Evolutionary conservation across 2,888 invertebrate genomes (phyloP).

Genomic region (Mesorhabditis spiculigera): DNA sequence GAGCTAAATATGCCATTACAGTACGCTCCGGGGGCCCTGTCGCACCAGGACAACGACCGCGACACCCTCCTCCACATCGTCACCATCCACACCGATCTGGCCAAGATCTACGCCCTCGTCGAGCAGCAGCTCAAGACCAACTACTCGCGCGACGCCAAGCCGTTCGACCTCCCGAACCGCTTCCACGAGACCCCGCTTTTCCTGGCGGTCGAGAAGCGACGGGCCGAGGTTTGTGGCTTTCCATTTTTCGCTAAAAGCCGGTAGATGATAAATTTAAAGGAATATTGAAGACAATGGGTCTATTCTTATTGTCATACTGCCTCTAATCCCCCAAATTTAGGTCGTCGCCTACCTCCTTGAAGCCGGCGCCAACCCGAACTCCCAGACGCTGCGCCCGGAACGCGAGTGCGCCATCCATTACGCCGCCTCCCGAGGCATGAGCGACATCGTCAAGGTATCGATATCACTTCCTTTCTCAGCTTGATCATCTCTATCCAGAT

Average conservation of each 20-base stretch:
- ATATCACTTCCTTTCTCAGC: too few relatives aligned
- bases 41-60: constrained; percentile 50
- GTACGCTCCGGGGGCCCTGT: constrained; percentile 16
- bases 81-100: constrained; percentile 48
- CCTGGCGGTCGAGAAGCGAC: constrained; percentile 51
- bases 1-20: not conserved
- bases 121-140: constrained; percentile 55
- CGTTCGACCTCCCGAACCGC: constrained; percentile 54
- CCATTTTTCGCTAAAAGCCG: too few relatives aligned
- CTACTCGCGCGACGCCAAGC: constrained; percentile 24
- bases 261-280: too few relatives aligned
- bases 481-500: constrained; percentile 19
- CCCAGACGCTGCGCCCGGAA: constrained; percentile 36
- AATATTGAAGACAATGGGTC: too few relatives aligned
- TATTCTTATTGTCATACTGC: too few relatives aligned
- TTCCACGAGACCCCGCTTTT: constrained; percentile 55
- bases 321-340: constrained; percentile 15
- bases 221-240: too few relatives aligned
- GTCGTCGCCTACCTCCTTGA: constrained; percentile 57
- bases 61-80: constrained; percentile 58
- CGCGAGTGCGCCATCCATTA: constrained; percentile 53
- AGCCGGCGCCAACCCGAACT: constrained; percentile 53
- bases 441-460: constrained; percentile 44
- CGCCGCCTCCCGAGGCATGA: constrained; percentile 54
- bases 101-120: constrained; percentile 56